Evolutionary conservation across 2,113 vertebrate genomes (phyloP).

Genomic region (Stegostoma tigrinum): DNA sequence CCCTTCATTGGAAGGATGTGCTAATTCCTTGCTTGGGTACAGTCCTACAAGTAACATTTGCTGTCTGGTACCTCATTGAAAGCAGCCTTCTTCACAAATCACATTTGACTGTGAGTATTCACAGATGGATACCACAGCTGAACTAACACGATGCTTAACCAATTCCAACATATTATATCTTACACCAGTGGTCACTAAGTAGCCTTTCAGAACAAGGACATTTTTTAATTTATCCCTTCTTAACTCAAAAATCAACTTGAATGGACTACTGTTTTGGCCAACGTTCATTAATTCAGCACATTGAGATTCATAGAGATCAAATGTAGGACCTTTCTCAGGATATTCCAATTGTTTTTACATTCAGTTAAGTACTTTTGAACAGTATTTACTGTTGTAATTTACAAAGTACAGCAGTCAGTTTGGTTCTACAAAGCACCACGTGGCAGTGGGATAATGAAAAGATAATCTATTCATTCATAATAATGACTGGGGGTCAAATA

Average conservation of each 20-base stretch:
- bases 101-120: not conserved
- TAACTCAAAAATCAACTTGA: not conserved
- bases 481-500: not conserved
- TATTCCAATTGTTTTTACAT: not conserved
- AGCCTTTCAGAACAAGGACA: not conserved
- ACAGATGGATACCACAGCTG: not conserved
- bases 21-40: not conserved
- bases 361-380: not conserved
- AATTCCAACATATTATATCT: not conserved
- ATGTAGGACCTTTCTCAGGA: not conserved
- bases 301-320: not conserved
- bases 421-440: not conserved
- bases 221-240: not conserved
- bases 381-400: not conserved
- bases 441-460: not conserved
- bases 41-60: not conserved
- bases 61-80: not conserved
- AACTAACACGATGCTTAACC: not conserved
- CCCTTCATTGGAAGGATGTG: not conserved
- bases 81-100: not conserved
- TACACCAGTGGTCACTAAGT: not conserved
- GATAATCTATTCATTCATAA: not conserved
- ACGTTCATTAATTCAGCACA: not conserved
- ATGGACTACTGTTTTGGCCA: not conserved
- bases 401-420: not conserved